Base-by-base conservation (phyloP, 2,888 invertebrate genomes). In the Cyrtodaria siliqua region DNA sequence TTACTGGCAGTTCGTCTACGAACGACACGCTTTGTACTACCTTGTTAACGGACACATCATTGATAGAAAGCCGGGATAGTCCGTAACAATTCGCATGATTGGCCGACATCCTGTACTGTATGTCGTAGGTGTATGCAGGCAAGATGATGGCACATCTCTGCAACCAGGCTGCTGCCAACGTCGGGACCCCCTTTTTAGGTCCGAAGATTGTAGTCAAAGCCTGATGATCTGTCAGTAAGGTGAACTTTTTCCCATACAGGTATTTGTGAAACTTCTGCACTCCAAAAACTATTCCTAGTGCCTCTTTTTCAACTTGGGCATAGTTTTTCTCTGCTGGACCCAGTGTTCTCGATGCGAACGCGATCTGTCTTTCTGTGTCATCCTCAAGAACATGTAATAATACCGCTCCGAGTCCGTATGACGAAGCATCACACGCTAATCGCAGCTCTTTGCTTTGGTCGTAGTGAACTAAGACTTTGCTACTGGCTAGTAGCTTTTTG, bases 261-360 rank as follows among this genome's bases (percentile, higher is more conserved):
- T 90, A 93, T 23, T 90, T 86, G 62, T 92, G 90, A 82, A 93
- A 93, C 78, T 91, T 90, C 26, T 85, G 83, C 0, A 93, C 87
- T 1, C 91, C 92, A 71, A 87, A 93, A 23, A 52, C 50, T n/a
- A 78, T 93, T 80, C 89, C 83, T 26, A 92, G 81, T 24, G 92
- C 91, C 84, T 91, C 92, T 71, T 91, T 90, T 50, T 92, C 91
- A 4, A 92, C 68, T 67, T 92, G 91, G 18, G 88, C 85, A 77
- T 92, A 92, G 12, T 86, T 84, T 40, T 76, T 70, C 80, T 92
- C 90, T 83, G 85, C 91, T 92, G 85, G 89, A 86, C 76, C 81
- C 72, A 93, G 12, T 33, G 12, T 91, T 12, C 87, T 87, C 3
- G 68, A 71, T 4, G 71, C 71, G 52, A 63, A 76, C 6, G 63